Percentiles rank a stretch among this genome's conserved stretches.
Conservation (phyloP, 2,797 vertebrate genomes). For the Pempheris klunzingeri region DNA sequence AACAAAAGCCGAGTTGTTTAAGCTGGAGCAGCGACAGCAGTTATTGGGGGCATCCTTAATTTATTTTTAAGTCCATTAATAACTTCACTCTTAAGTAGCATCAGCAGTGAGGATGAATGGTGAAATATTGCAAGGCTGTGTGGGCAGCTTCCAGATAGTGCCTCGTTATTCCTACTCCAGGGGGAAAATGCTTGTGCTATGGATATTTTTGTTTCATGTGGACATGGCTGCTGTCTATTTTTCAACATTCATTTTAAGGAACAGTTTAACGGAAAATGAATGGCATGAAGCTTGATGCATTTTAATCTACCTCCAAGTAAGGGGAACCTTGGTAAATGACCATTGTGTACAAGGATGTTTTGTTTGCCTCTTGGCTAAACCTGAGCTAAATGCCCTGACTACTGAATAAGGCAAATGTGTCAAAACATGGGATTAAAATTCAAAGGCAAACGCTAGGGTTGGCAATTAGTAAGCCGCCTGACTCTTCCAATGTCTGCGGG, state of each 20-base stretch:
- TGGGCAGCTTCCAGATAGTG: not conserved
- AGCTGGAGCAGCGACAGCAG: not conserved
- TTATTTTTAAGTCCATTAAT: not conserved
- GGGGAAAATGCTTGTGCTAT: not conserved
- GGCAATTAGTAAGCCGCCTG: conserved; percentile 60
- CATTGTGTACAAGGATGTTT: conserved; percentile 26
- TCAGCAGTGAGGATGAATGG: not conserved
- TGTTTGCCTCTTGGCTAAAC: conserved; percentile 28
- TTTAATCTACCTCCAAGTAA: conserved; percentile 1
- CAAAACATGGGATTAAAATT: conserved; percentile 58
- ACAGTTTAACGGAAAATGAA: not conserved
- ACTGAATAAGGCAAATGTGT: conserved; percentile 30
- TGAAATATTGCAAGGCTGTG: not conserved
- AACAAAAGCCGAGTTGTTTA: not conserved
- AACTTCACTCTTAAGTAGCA: not conserved
- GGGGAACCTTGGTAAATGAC: conserved; percentile 21
- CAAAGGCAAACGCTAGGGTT: conserved; percentile 40
- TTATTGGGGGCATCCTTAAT: not conserved
- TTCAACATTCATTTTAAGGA: not conserved
- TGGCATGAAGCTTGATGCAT: not conserved
- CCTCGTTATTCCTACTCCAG: not conserved
- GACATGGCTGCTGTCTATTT: not conserved
- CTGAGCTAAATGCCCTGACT: conserved; percentile 23
- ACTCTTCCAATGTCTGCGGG: conserved; percentile 29
- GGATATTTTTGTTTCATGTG: not conserved